A percentile compares a stretch with the other conserved stretches of the same genome.
Conservation (phyloP, 1,140 invertebrate genomes). For the Drosophila pandora region DNA sequence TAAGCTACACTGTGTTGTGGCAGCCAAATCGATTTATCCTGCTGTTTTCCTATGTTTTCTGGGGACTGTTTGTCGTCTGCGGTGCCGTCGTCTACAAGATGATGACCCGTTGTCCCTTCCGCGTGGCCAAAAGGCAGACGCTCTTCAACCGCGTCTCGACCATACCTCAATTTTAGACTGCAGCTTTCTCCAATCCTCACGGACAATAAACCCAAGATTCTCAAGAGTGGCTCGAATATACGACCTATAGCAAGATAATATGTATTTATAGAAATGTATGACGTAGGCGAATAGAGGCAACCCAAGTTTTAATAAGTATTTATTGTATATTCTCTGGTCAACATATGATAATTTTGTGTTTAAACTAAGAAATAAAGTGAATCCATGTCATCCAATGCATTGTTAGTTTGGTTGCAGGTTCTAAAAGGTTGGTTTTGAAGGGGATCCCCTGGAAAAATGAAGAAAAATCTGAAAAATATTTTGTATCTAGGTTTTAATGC, state of each 20-base stretch:
- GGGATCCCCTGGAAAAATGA: no score
- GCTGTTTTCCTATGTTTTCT: conserved; percentile 72
- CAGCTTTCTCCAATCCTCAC: conserved; percentile 16
- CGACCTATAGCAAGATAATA: conserved; percentile 7
- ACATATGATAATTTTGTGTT: conserved; percentile 4
- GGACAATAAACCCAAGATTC: conserved; percentile 47
- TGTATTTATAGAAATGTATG: conserved; percentile 19
- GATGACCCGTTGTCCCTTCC: conserved; percentile 82
- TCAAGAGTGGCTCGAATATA: conserved; percentile 36
- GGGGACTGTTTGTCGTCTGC: conserved; percentile 69
- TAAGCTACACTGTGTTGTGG: conserved; percentile 79
- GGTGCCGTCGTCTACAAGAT: conserved; percentile 72
- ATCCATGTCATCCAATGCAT: conserved; percentile 19
- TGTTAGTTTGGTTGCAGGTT: no score
- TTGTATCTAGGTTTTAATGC: no score
- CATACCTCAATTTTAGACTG: conserved; percentile 80
- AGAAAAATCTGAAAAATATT: no score
- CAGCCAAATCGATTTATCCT: conserved; percentile 74
- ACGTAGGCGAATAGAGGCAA: conserved; percentile 3
- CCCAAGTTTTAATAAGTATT: not conserved
- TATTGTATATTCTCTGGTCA: conserved; percentile 2
- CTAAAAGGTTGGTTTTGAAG: not conserved
- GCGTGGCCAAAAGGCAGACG: conserved; percentile 72
- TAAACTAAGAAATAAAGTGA: conserved; percentile 16
- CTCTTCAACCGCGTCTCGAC: conserved; percentile 63